Evolutionary conservation across 2,888 invertebrate genomes (phyloP).

Genomic region (Scaeva pyrastri): DNA sequence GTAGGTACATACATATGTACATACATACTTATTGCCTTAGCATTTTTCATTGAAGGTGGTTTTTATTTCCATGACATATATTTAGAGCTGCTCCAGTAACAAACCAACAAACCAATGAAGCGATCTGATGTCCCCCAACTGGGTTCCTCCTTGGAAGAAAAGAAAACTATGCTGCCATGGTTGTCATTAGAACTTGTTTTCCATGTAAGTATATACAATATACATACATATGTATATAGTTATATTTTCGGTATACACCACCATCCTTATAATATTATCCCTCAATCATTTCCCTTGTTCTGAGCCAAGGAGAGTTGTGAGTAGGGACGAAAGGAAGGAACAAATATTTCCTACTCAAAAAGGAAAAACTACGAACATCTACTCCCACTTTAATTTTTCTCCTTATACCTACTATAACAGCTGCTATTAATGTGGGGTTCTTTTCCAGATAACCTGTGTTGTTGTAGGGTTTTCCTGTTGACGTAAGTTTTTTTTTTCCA

Average conservation of each 20-base stretch:
- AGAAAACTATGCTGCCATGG: slow-evolving; percentile 3
- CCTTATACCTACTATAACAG: slow-evolving; percentile 37
- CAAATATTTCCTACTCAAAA: slow-evolving; percentile 11
- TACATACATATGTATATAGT: too few species aligned
- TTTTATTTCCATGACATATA: slow-evolving; percentile 14
- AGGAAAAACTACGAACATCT: not conserved
- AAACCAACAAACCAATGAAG: not conserved
- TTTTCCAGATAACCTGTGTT: slow-evolving; percentile 1
- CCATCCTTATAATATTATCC: not conserved
- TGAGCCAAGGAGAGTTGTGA: not conserved
- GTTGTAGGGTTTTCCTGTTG: not conserved
- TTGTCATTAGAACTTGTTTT: slow-evolving; percentile 1
- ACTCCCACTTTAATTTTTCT: slow-evolving; percentile 29
- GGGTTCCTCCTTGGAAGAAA: not conserved
- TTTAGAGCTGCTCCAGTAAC: not conserved
- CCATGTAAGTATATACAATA: too few species aligned
- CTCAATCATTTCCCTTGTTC: slow-evolving; percentile 2
- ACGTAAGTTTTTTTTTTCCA: slow-evolving; percentile 14
- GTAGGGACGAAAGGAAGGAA: not conserved
- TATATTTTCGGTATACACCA: too few species aligned
- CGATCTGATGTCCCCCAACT: not conserved
- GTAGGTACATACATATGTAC: too few species aligned
- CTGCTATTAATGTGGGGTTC: slow-evolving; percentile 42
- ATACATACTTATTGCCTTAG: not conserved
- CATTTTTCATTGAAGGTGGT: slow-evolving; percentile 1